phyloP scores from a whole-genome alignment of 2,797 vertebrate genomes.

The Xerus rutilus region DNA sequence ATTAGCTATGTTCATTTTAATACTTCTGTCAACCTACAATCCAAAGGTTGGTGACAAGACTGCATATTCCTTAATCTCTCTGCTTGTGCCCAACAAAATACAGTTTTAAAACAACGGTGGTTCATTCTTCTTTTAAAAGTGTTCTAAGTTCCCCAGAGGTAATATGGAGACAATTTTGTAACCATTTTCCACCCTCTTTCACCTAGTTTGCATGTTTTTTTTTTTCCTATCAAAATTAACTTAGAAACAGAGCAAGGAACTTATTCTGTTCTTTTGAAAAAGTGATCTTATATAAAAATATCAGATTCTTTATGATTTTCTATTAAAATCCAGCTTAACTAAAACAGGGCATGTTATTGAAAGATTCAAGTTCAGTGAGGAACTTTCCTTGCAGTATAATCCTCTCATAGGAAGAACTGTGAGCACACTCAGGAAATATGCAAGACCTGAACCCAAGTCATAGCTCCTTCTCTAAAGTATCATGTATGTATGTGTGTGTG shows the following conservation, averaged over 20 bases:
- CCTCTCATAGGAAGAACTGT: no score
- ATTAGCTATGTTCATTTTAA: conserved; percentile 39
- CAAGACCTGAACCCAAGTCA: no score
- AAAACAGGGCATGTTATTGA: neutral
- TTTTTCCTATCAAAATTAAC: conserved; percentile 46
- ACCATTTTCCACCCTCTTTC: conserved; percentile 48
- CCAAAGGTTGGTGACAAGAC: conserved; percentile 33
- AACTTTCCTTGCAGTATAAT: neutral
- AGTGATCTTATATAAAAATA: neutral
- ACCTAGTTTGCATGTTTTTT: neutral
- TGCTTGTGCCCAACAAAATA: neutral
- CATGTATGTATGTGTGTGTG: no score
- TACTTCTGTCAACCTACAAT: conserved; percentile 5
- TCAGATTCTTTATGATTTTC: neutral
- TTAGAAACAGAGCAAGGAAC: conserved; percentile 12
- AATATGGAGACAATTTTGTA: conserved; percentile 31
- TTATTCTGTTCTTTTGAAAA: conserved; percentile 51
- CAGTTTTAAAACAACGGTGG: neutral
- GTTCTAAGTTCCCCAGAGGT: neutral
- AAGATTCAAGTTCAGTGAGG: neutral
- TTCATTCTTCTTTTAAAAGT: conserved; percentile 50
- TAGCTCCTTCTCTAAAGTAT: no score
- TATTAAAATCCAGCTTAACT: conserved; percentile 44
- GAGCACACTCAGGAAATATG: no score
- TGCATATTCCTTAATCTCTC: neutral